Base-by-base conservation (phyloP, 2,797 vertebrate genomes). In the Sandelia bainsii region DNA sequence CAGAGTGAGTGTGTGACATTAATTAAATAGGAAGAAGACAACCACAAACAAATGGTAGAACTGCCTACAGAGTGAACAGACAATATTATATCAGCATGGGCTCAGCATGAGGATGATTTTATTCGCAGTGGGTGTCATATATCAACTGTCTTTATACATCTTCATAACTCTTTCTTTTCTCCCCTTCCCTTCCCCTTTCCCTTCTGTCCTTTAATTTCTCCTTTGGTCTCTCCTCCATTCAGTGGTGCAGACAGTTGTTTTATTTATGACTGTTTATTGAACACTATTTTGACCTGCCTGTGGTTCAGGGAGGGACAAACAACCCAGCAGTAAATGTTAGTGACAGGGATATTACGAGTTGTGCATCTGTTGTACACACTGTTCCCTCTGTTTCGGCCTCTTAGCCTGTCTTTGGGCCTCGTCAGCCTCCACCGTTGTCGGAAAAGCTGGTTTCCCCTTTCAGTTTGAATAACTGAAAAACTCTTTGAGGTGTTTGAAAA, bases 261-360 rank as follows among this genome's bases (percentile, higher is more conserved):
- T 86, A 84, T 90, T 84, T 81, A 75, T 84, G 68, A 54, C 59
- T 0, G 16, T 67, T 54, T 46, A 48, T 58, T 48, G 13, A 78
- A 53, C 37, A 6, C 12, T 34, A 52, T 71, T 76, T 76, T 72
- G 72, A 71, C 69, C 69, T 51, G 65, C 62, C 58, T 56, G 64
- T 59, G 37, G 68, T 81, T 83, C 29, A 57, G 52, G 46, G 42
- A 32, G 72, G 56, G 70, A 69, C 75, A 71, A 66, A 81, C 81
- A 87, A 72, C 46, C 62, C 56, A 84, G 75, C 78, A 69, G 71
- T 85, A 84, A 91, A 83, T 46, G 75, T 77, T 49, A 72, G 75
- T 89, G 90, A 90, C 86, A 86, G 69, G 39, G 13, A 73, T 81
- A 73, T 79, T 72, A 72, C 75, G 42, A 60, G 71, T 74, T 23